These are phyloP conservation scores for Papilio polytes DNA, from an alignment of 1,140 invertebrate genomes.

Conservation along the genomic window DNA sequence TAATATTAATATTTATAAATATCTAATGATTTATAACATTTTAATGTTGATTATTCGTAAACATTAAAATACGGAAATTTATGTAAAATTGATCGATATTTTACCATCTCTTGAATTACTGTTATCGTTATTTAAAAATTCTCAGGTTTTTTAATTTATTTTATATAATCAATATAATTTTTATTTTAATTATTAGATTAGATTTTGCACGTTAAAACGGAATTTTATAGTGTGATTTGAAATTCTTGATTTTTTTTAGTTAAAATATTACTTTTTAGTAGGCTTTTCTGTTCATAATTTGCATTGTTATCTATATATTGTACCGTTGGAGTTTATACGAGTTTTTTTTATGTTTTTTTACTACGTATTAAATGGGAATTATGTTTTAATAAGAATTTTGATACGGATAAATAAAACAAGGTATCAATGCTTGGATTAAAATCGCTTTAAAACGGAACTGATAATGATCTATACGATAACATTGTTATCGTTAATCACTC, in stretches of 20 bases:
- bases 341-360: neutral
- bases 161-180: neutral
- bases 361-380: neutral
- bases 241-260: neutral
- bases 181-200: neutral
- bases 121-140: neutral
- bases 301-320: neutral
- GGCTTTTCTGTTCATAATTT: neutral
- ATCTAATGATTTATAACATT: neutral
- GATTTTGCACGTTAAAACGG: neutral
- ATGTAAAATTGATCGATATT: neutral
- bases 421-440: slow-evolving; percentile 67
- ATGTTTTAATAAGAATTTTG: slow-evolving; percentile 29
- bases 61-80: neutral
- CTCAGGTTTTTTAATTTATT: neutral
- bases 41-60: neutral
- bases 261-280: neutral
- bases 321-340: neutral
- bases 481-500: slow-evolving; percentile 44
- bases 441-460: slow-evolving; percentile 60
- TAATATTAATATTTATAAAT: slow-evolving; percentile 28
- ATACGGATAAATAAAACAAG: slow-evolving; percentile 49
- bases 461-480: slow-evolving; percentile 66
- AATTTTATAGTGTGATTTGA: neutral
- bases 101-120: neutral